Evolutionary conservation across 1,140 invertebrate species (phyloP).

Genomic region (Pogonomyrmex barbatus): DNA sequence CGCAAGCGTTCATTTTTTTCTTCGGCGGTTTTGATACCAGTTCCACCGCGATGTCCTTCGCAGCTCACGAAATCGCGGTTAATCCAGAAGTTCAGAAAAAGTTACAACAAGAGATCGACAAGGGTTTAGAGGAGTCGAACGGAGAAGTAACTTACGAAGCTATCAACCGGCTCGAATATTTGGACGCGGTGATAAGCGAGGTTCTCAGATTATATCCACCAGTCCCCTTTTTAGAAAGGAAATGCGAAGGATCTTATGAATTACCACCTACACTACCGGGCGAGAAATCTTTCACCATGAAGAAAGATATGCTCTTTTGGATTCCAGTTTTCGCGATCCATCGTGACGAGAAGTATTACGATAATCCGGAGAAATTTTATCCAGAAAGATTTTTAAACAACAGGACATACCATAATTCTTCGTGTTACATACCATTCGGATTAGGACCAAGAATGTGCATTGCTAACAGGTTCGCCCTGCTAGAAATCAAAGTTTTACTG

Average conservation of each 20-base stretch:
- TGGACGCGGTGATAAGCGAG: slow-evolving; percentile 86
- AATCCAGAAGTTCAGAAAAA: slow-evolving; percentile 87
- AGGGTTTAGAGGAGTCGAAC: slow-evolving; percentile 77
- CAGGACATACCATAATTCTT: too few species aligned
- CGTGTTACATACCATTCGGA: too few species aligned
- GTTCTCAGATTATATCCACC: slow-evolving; percentile 87
- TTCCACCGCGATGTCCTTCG: slow-evolving; percentile 81
- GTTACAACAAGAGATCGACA: slow-evolving; percentile 87
- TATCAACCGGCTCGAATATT: slow-evolving; percentile 83
- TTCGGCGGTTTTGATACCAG: slow-evolving; percentile 86
- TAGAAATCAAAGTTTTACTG: too few species aligned
- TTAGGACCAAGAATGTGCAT: too few species aligned
- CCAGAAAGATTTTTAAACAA: too few species aligned
- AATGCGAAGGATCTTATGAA: slow-evolving; percentile 84
- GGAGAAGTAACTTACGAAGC: slow-evolving; percentile 82
- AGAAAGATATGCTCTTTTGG: too few species aligned
- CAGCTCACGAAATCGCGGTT: slow-evolving; percentile 85
- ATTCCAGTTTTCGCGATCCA: too few species aligned
- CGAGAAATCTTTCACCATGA: not conserved
- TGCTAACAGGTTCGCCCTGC: too few species aligned
- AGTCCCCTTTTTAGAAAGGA: slow-evolving; percentile 81
- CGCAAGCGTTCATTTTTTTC: slow-evolving; percentile 86
- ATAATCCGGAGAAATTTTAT: too few species aligned
- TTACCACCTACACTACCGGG: slow-evolving; percentile 50
- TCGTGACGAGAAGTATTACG: too few species aligned